A percentile compares a stretch with the other conserved stretches of the same genome.
phyloP scores from a whole-genome alignment of 2,797 vertebrate species.

The Hydrolagus colliei region DNA sequence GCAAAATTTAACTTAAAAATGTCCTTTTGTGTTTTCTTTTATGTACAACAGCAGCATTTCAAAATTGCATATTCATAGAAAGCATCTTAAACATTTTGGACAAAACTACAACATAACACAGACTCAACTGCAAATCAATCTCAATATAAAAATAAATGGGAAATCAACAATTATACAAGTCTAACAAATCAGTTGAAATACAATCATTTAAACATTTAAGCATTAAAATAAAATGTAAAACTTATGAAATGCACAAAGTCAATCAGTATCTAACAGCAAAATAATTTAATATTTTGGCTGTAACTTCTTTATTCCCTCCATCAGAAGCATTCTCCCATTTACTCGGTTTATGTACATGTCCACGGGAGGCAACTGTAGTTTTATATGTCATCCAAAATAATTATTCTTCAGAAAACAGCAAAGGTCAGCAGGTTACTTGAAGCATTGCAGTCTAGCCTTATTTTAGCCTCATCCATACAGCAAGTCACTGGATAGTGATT shows the following conservation, averaged over 20 bases:
- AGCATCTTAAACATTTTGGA: background rate
- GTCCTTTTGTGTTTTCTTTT: background rate
- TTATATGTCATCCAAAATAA: no score
- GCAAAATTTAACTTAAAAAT: background rate
- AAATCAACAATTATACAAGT: background rate
- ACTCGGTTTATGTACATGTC: no score
- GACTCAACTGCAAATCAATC: background rate
- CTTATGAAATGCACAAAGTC: background rate
- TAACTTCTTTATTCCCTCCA: no score
- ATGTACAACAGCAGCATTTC: constrained; percentile 4
- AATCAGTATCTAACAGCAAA: background rate
- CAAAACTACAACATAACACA: background rate
- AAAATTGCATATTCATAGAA: background rate
- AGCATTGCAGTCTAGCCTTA: no score
- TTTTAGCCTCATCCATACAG: no score
- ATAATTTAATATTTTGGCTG: no score
- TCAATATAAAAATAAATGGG: background rate
- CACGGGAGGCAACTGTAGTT: no score
- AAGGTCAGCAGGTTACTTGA: no score
- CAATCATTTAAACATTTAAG: background rate
- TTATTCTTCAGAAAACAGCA: no score
- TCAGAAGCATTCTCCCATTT: no score
- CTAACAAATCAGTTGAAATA: background rate
- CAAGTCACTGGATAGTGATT: no score
- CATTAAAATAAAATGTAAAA: background rate